phyloP scores from a whole-genome alignment of 2,113 vertebrate genomes.

The Pomatostomus ruficeps region DNA sequence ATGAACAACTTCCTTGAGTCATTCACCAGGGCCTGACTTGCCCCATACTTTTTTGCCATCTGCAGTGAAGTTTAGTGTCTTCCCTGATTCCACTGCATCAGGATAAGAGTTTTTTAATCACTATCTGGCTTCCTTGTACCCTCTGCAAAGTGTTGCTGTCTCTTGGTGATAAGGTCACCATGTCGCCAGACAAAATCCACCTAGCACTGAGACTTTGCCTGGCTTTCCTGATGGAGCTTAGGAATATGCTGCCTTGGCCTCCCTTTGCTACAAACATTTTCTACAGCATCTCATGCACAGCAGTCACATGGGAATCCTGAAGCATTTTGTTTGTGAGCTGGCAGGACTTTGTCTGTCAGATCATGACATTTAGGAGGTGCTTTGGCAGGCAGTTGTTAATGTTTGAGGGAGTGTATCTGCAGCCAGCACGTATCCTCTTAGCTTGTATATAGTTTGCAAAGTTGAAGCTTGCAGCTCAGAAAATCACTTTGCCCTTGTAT shows the following conservation, averaged over 20 bases:
- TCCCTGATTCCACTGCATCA: not conserved
- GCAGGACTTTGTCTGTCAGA: not conserved
- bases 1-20: not conserved
- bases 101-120: not conserved
- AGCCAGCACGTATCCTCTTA: not conserved
- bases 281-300: not conserved
- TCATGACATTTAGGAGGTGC: not conserved
- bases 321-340: not conserved
- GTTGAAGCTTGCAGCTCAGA: not conserved
- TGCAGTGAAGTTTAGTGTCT: not conserved
- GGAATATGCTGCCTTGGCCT: not conserved
- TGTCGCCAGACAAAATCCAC: not conserved
- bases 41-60: not conserved
- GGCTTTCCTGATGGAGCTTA: not conserved
- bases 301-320: fast-evolving
- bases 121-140: not conserved
- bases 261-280: not conserved
- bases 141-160: not conserved
- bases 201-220: not conserved
- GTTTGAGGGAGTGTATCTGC: not conserved
- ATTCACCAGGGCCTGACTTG: not conserved
- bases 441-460: not conserved
- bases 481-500: not conserved
- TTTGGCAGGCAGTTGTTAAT: not conserved
- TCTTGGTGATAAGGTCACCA: not conserved